These are phyloP conservation scores for Leptothorax acervorum DNA, from an alignment of 2,888 invertebrate genomes.

Conservation along the genomic window DNA sequence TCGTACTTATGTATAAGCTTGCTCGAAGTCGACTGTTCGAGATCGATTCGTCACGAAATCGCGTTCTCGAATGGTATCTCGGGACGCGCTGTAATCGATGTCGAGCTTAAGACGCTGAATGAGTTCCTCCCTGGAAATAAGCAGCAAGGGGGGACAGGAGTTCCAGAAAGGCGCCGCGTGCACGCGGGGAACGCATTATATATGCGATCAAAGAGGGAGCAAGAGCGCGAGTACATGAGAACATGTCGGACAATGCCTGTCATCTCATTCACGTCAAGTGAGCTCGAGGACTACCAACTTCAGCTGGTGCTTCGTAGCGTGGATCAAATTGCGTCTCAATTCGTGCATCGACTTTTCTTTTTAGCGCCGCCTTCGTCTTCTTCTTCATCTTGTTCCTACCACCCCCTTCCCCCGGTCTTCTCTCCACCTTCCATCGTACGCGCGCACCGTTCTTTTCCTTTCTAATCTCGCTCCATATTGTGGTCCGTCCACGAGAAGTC, in stretches of 20 bases:
- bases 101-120: slow-evolving; percentile 50
- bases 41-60: slow-evolving; percentile 48
- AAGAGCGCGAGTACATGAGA: slow-evolving; percentile 72
- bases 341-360: slow-evolving; percentile 82
- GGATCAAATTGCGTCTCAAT: slow-evolving; percentile 83
- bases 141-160: slow-evolving; percentile 4
- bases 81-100: slow-evolving; percentile 42
- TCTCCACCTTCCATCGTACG: background rate
- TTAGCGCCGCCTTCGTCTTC: slow-evolving; percentile 65
- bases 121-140: slow-evolving; percentile 40
- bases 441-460: slow-evolving; percentile 8
- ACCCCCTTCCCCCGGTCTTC: background rate
- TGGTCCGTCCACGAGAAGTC: slow-evolving; percentile 30
- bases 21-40: slow-evolving; percentile 33
- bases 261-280: slow-evolving; percentile 78
- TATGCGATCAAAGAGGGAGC: slow-evolving; percentile 75
- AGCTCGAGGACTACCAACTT: slow-evolving; percentile 78
- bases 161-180: slow-evolving; percentile 77
- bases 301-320: slow-evolving; percentile 68
- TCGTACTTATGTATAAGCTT: background rate
- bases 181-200: slow-evolving; percentile 73
- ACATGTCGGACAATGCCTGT: slow-evolving; percentile 77
- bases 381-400: slow-evolving; percentile 35
- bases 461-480: slow-evolving; percentile 55
- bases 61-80: slow-evolving; percentile 37